Evolutionary conservation across 2,113 vertebrate genomes (phyloP), one percentile per base, ranked within the genome.

Genomic region (Acinonyx jubatus): DNA sequence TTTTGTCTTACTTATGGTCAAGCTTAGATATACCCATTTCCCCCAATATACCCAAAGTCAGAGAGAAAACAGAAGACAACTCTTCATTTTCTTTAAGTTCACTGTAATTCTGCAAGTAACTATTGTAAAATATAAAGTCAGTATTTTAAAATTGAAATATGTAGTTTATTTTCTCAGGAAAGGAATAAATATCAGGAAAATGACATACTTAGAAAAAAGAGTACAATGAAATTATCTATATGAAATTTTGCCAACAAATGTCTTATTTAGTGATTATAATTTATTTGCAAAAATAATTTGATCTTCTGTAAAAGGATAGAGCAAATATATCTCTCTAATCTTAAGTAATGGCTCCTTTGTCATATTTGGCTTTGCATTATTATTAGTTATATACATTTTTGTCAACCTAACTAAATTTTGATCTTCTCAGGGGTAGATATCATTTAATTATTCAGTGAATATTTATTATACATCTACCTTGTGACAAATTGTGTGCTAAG

Each of bases 141-240:
- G 45, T 66, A 76, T 89, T 93, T 83, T 61, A 88, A 94, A 82
- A 78, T 93, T 55, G 27, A 86, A 93, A 84, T 11, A 3, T 73
- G 11, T 48, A 69, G n/a, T 52, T 91, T 61, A 74, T 89, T 92
- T 97, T 96, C 31, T 71, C 86, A 92, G 90, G 13, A 19, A 96
- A 95, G 84, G 27, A 91, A 84, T 73, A 94, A 80, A n/a, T 93
- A 80, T 25, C 71, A 91, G 82, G 27, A 33, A 45, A 86, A 94
- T 38, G 83, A 23, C 21, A 88, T 50, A 83, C 14, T 89, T 95
- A 66, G 25, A 25, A 38, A 31, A 61, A 23, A 61, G 57, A 91
- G 82, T 48, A 18, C 36, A 91, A 36, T n/a, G 36, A 73, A 61
- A 55, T 88, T 88, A 90, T 68, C 7, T 92, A 55, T n/a, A 50